These are phyloP conservation scores for Ceyx erithaca DNA, from an alignment of 2,797 vertebrate genomes.

Conservation along the genomic window DNA sequence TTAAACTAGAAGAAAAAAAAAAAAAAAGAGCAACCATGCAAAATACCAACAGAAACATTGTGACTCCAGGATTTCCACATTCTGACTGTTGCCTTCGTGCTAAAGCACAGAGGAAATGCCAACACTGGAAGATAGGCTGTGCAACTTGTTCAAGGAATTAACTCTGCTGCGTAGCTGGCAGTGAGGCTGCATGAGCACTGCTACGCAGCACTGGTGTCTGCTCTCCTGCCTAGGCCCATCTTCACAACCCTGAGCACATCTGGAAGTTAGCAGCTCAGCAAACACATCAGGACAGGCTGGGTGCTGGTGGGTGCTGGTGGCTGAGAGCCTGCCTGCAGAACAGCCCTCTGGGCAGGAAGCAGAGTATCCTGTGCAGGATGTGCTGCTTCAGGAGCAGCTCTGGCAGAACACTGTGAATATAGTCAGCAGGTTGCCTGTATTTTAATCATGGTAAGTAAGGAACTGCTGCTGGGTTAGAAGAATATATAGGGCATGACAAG, in stretches of 20 bases:
- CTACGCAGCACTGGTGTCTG: rapidly evolving
- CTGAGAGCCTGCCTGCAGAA: background rate
- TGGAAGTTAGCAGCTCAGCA: background rate
- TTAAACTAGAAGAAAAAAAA: background rate
- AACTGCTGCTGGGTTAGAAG: slow-evolving; percentile 5
- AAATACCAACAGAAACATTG: background rate
- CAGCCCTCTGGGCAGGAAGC: background rate
- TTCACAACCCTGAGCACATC: background rate
- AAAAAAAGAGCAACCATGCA: background rate
- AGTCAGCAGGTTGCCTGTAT: background rate
- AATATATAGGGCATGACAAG: background rate
- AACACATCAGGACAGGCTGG: background rate
- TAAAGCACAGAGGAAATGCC: rapidly evolving
- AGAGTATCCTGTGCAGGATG: background rate
- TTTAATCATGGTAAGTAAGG: background rate
- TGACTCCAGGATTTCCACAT: background rate
- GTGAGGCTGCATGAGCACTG: background rate
- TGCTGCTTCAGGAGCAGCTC: background rate
- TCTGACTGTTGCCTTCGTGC: background rate
- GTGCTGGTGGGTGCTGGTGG: rapidly evolving
- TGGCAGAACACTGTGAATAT: background rate
- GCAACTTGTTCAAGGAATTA: background rate
- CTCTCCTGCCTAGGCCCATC: background rate
- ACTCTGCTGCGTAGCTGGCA: background rate
- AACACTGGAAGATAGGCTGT: background rate